These are phyloP conservation scores for Limonius californicus DNA, from an alignment of 1,140 invertebrate species.

Conservation along the genomic window DNA sequence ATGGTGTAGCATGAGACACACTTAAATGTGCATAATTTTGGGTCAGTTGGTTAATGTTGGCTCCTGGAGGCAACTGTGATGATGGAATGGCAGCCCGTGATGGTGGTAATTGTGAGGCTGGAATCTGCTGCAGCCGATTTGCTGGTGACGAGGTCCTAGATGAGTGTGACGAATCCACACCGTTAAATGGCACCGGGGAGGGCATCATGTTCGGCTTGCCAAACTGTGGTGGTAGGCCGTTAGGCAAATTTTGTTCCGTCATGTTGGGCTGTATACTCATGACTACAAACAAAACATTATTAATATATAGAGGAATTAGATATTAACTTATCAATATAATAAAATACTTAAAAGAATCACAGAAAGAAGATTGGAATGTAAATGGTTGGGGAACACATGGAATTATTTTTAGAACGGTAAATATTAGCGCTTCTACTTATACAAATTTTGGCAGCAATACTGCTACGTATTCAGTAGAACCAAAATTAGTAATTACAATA, in stretches of 20 bases:
- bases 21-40: slow-evolving; percentile 28
- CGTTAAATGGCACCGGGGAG: slow-evolving; percentile 34
- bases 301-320: not conserved
- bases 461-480: no score
- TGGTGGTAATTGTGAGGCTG: slow-evolving; percentile 39
- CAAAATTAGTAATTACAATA: no score
- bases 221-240: slow-evolving; percentile 33
- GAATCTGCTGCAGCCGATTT: slow-evolving; percentile 30
- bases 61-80: slow-evolving; percentile 37
- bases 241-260: slow-evolving; percentile 23
- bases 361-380: no score
- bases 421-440: no score
- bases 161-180: slow-evolving; percentile 40
- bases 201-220: slow-evolving; percentile 18
- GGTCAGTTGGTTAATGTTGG: slow-evolving; percentile 16
- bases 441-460: no score
- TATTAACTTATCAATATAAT: no score
- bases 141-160: slow-evolving; percentile 43
- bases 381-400: no score
- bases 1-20: slow-evolving; percentile 28
- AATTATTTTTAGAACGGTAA: no score
- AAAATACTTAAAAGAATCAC: no score
- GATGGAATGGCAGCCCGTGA: slow-evolving; percentile 30
- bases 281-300: not conserved
- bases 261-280: not conserved